A percentile compares a stretch with the other conserved stretches of the same genome.
Evolutionary conservation across 2,888 invertebrate species (phyloP).

Genomic region (Apocheima hispidaria): DNA sequence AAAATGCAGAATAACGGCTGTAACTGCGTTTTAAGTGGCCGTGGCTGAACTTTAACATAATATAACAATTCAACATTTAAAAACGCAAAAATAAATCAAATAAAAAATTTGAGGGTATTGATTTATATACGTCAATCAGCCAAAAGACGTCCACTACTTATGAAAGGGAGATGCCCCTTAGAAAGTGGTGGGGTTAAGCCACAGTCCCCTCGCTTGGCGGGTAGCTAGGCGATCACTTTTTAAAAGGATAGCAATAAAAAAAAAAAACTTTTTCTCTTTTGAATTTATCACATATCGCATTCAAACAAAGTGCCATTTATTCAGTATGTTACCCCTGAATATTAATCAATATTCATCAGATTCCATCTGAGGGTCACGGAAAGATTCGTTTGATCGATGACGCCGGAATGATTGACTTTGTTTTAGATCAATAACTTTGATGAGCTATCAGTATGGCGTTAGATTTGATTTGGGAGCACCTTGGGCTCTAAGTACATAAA

Average conservation of each 20-base stretch:
- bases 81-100: no score
- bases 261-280: neutral
- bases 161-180: no score
- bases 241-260: neutral
- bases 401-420: conserved; percentile 23
- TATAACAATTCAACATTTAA: no score
- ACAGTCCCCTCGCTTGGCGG: no score
- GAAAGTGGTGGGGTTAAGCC: no score
- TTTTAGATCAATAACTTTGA: conserved; percentile 23
- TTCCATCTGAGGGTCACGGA: conserved; percentile 15
- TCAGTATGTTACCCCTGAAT: conserved; percentile 19
- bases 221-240: no score
- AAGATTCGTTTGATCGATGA: conserved; percentile 36
- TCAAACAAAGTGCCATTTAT: conserved; percentile 26
- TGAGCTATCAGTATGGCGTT: neutral
- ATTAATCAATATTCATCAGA: conserved; percentile 37
- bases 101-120: no score
- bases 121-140: no score
- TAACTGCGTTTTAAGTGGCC: no score
- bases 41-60: no score
- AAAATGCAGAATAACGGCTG: no score
- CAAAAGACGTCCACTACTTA: no score
- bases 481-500: neutral
- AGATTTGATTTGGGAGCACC: neutral
- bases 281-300: neutral